These are phyloP conservation scores for Sciaenops ocellatus DNA, from an alignment of 2,797 vertebrate genomes.

Conservation along the genomic window DNA sequence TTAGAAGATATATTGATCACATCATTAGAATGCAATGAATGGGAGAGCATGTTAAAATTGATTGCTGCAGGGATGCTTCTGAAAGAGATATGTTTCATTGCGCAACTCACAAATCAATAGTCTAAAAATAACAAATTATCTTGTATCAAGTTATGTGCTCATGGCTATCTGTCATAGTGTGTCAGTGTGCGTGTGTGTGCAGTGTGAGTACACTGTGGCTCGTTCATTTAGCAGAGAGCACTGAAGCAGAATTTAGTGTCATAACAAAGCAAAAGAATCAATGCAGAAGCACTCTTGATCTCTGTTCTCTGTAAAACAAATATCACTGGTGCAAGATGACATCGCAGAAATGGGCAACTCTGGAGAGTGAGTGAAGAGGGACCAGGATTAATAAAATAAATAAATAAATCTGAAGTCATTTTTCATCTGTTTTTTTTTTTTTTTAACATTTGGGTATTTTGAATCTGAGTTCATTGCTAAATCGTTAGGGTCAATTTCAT, in stretches of 20 bases:
- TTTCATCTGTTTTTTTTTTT: slow-evolving; percentile 25
- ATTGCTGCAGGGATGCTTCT: slow-evolving; percentile 57
- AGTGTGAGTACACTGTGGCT: slow-evolving; percentile 5
- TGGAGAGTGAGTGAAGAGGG: slow-evolving; percentile 6
- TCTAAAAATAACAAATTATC: slow-evolving; percentile 71
- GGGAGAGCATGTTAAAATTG: slow-evolving; percentile 39
- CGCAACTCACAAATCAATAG: slow-evolving; percentile 70
- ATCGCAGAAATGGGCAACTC: slow-evolving; percentile 35
- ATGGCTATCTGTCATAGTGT: slow-evolving; percentile 62
- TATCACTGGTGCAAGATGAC: slow-evolving; percentile 46
- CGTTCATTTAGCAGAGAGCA: slow-evolving; percentile 59
- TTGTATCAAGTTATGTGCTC: slow-evolving; percentile 58
- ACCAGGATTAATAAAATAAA: slow-evolving; percentile 2
- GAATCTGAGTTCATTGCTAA: slow-evolving; percentile 20
- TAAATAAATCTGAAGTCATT: not conserved
- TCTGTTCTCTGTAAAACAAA: slow-evolving; percentile 52
- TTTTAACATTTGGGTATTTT: slow-evolving; percentile 28
- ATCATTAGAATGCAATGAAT: slow-evolving; percentile 65
- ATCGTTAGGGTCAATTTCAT: slow-evolving; percentile 30
- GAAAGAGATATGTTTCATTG: slow-evolving; percentile 65
- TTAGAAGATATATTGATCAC: slow-evolving; percentile 58
- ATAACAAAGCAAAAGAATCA: slow-evolving; percentile 68
- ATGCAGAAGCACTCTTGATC: slow-evolving; percentile 57
- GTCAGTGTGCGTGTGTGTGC: not conserved
- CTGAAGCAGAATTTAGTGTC: slow-evolving; percentile 57